phyloP scores from a whole-genome alignment of 1,140 invertebrate species.

The Hylyphantes graminicola region DNA sequence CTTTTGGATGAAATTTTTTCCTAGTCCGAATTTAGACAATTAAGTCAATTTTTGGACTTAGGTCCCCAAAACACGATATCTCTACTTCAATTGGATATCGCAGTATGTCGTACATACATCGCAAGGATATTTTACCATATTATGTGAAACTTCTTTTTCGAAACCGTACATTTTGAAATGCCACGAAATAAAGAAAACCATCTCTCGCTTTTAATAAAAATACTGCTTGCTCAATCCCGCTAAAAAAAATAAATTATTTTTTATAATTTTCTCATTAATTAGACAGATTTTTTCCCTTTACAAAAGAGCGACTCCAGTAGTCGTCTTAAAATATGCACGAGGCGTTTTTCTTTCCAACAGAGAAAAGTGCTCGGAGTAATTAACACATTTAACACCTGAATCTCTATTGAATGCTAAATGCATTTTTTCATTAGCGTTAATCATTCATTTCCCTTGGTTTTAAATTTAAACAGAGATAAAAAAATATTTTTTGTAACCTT shows the following conservation, averaged over 20 bases:
- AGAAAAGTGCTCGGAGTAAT: constrained; percentile 20
- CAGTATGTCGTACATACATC: no score
- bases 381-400: constrained; percentile 55
- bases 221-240: neutral
- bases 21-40: no score
- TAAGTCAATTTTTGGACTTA: no score
- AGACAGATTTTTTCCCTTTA: constrained; percentile 5
- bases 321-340: constrained; percentile 39
- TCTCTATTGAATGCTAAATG: constrained; percentile 55
- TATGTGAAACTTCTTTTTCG: no score
- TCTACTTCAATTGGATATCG: no score
- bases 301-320: constrained; percentile 11
- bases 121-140: no score
- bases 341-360: constrained; percentile 18
- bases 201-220: no score
- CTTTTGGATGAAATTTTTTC: no score
- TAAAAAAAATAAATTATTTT: neutral
- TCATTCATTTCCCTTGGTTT: constrained; percentile 41
- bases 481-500: neutral
- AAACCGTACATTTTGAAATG: neutral
- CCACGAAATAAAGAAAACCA: neutral
- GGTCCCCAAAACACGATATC: no score
- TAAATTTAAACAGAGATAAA: constrained; percentile 30
- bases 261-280: constrained; percentile 32
- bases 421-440: constrained; percentile 55